phyloP scores from a whole-genome alignment of 2,113 vertebrate species.

The Bufo gargarizans region DNA sequence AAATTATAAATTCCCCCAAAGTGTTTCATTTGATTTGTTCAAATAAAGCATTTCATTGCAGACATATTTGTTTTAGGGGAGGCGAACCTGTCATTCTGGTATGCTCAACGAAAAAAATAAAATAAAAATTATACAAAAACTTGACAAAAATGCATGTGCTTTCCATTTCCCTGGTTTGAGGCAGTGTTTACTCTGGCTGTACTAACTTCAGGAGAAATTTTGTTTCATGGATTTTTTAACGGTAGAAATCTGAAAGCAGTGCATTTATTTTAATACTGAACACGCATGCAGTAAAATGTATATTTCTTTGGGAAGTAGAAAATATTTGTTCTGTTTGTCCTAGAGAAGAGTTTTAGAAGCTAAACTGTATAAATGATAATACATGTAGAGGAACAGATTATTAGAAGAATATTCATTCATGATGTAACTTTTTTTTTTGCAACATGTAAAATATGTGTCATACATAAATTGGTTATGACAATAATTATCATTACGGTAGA shows the following conservation, averaged over 20 bases:
- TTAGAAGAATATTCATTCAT: background rate
- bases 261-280: conserved; percentile 73
- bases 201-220: conserved; percentile 66
- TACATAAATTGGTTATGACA: no score
- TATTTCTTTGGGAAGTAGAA: conserved; percentile 66
- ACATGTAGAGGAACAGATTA: background rate
- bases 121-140: conserved; percentile 68
- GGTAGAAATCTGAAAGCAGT: conserved; percentile 71
- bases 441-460: no score
- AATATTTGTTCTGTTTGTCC: conserved; percentile 66
- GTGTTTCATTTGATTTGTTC: conserved; percentile 9
- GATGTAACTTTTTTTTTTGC: no score
- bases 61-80: conserved; percentile 51
- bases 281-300: conserved; percentile 65
- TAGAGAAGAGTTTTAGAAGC: conserved; percentile 60
- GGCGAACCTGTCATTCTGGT: conserved; percentile 68
- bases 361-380: conserved; percentile 57
- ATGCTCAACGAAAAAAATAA: conserved; percentile 68
- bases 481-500: no score
- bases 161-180: conserved; percentile 74
- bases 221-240: conserved; percentile 70
- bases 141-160: conserved; percentile 75
- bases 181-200: conserved; percentile 75
- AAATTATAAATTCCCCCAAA: background rate
- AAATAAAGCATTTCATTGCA: conserved; percentile 40